Percentiles rank a stretch among this genome's conserved stretches.
Evolutionary conservation across 2,113 vertebrate genomes (phyloP).

Genomic region (Varanus komodoensis): DNA sequence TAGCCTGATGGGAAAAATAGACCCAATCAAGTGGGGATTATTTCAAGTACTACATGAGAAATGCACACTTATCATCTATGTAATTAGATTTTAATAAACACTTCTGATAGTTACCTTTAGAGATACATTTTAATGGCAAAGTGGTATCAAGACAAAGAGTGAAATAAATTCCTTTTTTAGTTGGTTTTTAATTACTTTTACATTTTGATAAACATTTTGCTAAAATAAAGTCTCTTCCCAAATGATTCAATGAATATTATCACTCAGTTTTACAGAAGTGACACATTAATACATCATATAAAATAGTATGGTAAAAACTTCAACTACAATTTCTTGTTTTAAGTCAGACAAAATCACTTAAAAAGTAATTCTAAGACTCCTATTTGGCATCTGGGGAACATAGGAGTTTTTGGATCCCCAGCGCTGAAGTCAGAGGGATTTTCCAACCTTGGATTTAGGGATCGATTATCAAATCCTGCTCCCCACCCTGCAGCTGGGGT

Average conservation of each 20-base stretch:
- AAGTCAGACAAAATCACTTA: slow-evolving; percentile 39
- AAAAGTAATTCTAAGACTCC: slow-evolving; percentile 18
- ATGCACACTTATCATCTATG: slow-evolving; percentile 63
- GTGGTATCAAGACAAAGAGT: slow-evolving; percentile 67
- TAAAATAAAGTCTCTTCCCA: slow-evolving; percentile 51
- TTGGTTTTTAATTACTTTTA: slow-evolving; percentile 73
- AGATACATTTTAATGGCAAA: slow-evolving; percentile 73
- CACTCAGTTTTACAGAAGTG: slow-evolving; percentile 71
- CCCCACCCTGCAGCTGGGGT: too few relatives aligned
- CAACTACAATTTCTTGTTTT: slow-evolving; percentile 38
- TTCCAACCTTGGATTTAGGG: too few relatives aligned
- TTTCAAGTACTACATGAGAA: slow-evolving; percentile 52
- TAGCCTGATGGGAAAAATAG: slow-evolving; percentile 47
- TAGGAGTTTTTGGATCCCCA: too few relatives aligned
- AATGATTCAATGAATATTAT: slow-evolving; percentile 70
- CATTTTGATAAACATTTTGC: slow-evolving; percentile 72
- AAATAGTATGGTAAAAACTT: slow-evolving; percentile 48
- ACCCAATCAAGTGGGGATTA: slow-evolving; percentile 63
- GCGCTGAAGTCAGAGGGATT: too few relatives aligned
- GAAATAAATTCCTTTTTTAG: slow-evolving; percentile 64
- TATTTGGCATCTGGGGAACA: too few relatives aligned
- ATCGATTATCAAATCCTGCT: too few relatives aligned
- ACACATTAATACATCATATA: slow-evolving; percentile 56
- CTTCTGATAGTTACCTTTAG: slow-evolving; percentile 73
- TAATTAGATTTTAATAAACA: slow-evolving; percentile 77